Evolutionary conservation across 2,113 vertebrate genomes (phyloP), one percentile per base, ranked within the genome.

Genomic region (Aegotheles bennettii): DNA sequence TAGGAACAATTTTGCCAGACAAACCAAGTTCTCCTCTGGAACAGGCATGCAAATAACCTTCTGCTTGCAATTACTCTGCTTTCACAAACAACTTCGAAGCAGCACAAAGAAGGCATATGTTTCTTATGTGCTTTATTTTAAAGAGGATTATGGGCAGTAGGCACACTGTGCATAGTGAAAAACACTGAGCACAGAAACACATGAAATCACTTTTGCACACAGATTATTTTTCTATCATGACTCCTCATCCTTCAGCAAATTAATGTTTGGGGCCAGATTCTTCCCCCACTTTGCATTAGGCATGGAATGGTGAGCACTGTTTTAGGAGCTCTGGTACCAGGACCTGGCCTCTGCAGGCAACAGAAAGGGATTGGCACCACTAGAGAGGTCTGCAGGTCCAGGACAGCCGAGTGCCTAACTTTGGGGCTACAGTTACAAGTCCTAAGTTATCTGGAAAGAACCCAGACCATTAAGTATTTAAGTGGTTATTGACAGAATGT

Each of bases 401-500:
- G 53, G 43, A 24, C 57, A 87, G 67, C 71, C 11, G n/a, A 78
- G n/a, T 0, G 1, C 54, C 23, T 19, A 25, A 63, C 48, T 75
- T 12, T 14, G 63, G 79, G 86, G 35, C 69, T 87, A 36, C 43
- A 75, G 5, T 35, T 15, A 8, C 6, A 2, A 23, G 77, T 81
- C 65, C 77, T 68, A 65, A 8, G 38, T 14, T 50, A 78, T 53
- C 90, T 93, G 95, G 90, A 77, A 54, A 67, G 35, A 81, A 73
- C 61, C 88, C 95, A 96, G 75, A 45, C 65, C 40, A 54, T 93
- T 24, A 69, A 88, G 88, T 65, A 80, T 78, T 95, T 86, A 57
- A 77, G 76, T 88, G 56, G 33, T 61, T 81, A 90, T 56, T 88
- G 95, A 94, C 90, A 93, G 84, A 78, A 83, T 84, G 88, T 25